These are phyloP conservation scores for Stichodactyla mertensii DNA, from an alignment of 64 coral and sea anemone genomes.

Conservation along the genomic window DNA sequence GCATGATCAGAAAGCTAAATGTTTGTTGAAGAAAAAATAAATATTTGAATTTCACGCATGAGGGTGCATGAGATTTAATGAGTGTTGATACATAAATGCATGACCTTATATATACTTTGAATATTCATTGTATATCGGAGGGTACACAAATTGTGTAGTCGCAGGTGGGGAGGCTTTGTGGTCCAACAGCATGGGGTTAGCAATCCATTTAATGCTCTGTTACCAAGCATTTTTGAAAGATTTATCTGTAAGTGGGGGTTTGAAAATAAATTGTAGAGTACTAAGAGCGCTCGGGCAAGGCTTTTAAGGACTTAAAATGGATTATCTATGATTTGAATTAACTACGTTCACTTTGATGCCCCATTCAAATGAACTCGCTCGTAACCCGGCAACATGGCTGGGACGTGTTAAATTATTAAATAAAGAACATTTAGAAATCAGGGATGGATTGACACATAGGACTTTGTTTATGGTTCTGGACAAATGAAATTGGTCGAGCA, in stretches of 20 bases:
- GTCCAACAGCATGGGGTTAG: neutral
- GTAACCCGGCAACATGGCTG: too few relatives aligned
- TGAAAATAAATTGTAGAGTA: too few relatives aligned
- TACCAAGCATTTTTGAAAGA: neutral
- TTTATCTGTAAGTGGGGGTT: too few relatives aligned
- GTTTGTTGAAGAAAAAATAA: neutral
- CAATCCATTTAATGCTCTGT: neutral
- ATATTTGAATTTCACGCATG: conserved; percentile 10
- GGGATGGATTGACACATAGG: too few relatives aligned
- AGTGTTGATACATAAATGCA: neutral
- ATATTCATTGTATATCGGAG: neutral
- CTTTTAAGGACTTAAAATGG: too few relatives aligned
- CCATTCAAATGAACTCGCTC: too few relatives aligned
- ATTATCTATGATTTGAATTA: neutral
- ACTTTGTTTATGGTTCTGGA: too few relatives aligned
- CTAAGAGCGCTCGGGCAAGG: too few relatives aligned
- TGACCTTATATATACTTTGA: neutral
- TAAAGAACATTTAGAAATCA: too few relatives aligned
- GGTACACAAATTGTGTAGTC: neutral
- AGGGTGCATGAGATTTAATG: neutral
- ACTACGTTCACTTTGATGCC: neutral
- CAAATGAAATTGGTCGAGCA: too few relatives aligned
- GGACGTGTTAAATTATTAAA: too few relatives aligned
- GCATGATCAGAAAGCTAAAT: neutral
- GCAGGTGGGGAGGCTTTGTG: neutral